Evolutionary conservation across 2,888 invertebrate species (phyloP), one percentile per base, ranked within the genome.

Genomic region (Lithosia quadra): DNA sequence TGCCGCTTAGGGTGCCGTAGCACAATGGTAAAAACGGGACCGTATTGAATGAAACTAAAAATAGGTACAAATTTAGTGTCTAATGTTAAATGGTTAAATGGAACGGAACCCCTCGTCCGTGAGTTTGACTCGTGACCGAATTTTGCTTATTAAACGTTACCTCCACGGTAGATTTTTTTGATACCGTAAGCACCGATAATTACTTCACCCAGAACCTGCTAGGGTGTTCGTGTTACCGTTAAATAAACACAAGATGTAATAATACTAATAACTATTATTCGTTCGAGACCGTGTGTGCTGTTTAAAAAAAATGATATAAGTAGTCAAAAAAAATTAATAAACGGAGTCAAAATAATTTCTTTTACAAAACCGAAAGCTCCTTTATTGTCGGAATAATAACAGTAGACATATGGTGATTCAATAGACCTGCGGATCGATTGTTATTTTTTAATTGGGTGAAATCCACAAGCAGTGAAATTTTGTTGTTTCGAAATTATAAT

Each of bases 321-420:
- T n/a, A 49, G 43, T 77, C 64, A 74, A 84, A 77, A 86, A 84
- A 85, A 84, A 82, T 71, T 79, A 84, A 81, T 84, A 84, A 82
- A 82, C 84, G 77, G 77, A 76, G 80, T 81, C 83, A 80, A 82
- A 86, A 88, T 89, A 88, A 90, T 90, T 90, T 90, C 82, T 84
- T 85, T 82, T 72, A 84, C 84, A 86, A 89, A 89, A 89, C 83
- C 79, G 83, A 87, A 89, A 84, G 83, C 82, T 82, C 79, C 77
- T 86, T 90, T 90, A 86, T 88, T 77, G 73, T 72, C 75, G 67
- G 79, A 75, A 87, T 90, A 91, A 92, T 90, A 82, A 87, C 82
- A 1, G 82, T 76, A 72, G 76, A 84, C 93, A 92, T 91, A 91
- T 93, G 92, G 88, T 71, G 78, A 80, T 87, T 85, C 85, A 89